Evolutionary conservation across 1,140 invertebrate species (phyloP), one percentile per base, ranked within the genome.

Genomic region (Hycleus phaleratus): DNA sequence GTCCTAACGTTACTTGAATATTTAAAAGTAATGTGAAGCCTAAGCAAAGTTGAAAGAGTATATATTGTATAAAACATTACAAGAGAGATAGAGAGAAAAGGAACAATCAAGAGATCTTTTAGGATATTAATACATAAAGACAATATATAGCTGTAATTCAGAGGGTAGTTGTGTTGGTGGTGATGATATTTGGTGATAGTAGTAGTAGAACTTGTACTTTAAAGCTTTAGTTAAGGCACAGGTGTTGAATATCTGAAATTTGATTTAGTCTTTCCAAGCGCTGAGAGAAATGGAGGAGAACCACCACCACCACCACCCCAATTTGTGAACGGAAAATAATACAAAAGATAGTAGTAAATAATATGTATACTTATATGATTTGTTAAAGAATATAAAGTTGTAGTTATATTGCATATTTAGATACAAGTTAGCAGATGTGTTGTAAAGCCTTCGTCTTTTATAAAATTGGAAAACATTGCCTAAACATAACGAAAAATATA

Each of bases 1-100:
- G 68, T 69, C 65, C 70, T 65, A 62, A 69, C 67, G 63, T 66
- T 47, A 61, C 62, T 62, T 73, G 71, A 73, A 73, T 73, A 72
- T 73, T 73, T 73, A 71, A 73, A 71, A 71, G 69, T 71, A 68
- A 69, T 66, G 65, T 61, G 62, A 62, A 62, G 58, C 53, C 55
- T 59, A 56, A 59, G 54, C 56, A 51, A 48, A 54, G 55, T 59
- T 61, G 53, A 62, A 55, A 65, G 65, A 61, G 61, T 65, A 32
- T 18, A 18, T 32, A 32, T 32, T 32, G 26, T 32, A 1, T 32
- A 5, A 7, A 32, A 18, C 18, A 18, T 18, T 18, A 18, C 18
- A 18, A 18, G 7, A 32, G 32, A 32, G 56, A 50, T 50, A 59
- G 48, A 39, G 50, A 47, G 51, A 56, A 54, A 38, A 47, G 43